Evolutionary conservation across 64 coral and sea anemone species (phyloP), one percentile per base, ranked within the genome.

Genomic region (Pocillopora verrucosa): DNA sequence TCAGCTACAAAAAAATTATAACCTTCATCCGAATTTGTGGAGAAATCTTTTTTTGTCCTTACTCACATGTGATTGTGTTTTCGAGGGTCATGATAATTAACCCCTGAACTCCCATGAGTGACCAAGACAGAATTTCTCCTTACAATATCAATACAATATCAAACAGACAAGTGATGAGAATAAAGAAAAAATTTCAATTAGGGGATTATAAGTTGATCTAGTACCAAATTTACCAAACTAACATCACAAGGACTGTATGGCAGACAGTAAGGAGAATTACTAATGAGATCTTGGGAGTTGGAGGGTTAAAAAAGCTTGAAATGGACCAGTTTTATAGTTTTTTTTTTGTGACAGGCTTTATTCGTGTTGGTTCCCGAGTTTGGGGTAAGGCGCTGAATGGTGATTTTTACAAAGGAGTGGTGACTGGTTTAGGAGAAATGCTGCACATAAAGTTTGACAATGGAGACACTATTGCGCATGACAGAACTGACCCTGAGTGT

Each of bases 371-470:
- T 36, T 95, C 96, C 16, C 67, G 93, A 58, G 96, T 98, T 4
- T 98, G 96, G 96, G 96, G 93, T 19, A 94, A 94, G 63, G 96
- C 96, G 60, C 38, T 98, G 72, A 98, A 98, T 93, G 96, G 96
- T 56, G 96, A 98, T 86, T 98, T 94, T 38, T 98, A 98, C 70
- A 94, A 95, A 88, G 96, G 96, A 10, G 60, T 93, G 51, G 96
- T 98, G 22, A 98, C 96, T 57, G 96, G 96, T 6, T 61, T 98
- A 35, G 96, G 96, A 56, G 92, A 98, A 78, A 92, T 95, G 93
- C 79, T 98, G n/a, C 96, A 98, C 75, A 95, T 99, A 72, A 99
- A 95, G 88, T 95, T 95, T 76, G 91, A 99, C 61, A 99, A 95
- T 87, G 94, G 94, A 10, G 96, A 98, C 77, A 99, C 94, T 25